Conservation (phyloP, 2,888 invertebrate species). For the Boloria selene region DNA sequence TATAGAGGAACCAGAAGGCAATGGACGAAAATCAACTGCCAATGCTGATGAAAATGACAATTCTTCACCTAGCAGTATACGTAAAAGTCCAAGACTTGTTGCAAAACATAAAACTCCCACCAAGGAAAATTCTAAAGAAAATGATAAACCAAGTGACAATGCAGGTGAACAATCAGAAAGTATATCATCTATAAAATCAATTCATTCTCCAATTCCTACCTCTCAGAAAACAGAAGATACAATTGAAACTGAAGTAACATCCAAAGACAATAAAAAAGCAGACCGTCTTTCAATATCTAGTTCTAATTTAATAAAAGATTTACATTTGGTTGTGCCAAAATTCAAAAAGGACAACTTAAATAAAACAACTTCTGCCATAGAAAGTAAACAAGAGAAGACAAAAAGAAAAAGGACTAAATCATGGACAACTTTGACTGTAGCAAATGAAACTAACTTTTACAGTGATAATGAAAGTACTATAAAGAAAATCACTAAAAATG, state of each 20-base stretch:
- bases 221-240: conserved; percentile 2
- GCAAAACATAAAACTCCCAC: conserved; percentile 44
- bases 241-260: neutral
- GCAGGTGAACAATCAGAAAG: conserved; percentile 1
- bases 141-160: neutral
- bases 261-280: neutral
- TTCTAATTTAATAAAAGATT: conserved; percentile 50
- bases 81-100: conserved; percentile 47
- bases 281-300: conserved; percentile 46
- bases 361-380: conserved; percentile 56
- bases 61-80: conserved; percentile 38
- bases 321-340: conserved; percentile 45
- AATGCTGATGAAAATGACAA: conserved; percentile 33
- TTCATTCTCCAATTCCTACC: neutral
- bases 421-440: conserved; percentile 51
- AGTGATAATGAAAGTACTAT: conserved; percentile 60
- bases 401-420: conserved; percentile 66
- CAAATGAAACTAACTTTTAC: conserved; percentile 48
- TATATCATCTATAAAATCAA: conserved; percentile 11
- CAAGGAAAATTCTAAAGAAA: neutral
- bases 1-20: conserved; percentile 57
- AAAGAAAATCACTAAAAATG: conserved; percentile 45
- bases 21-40: conserved; percentile 40
- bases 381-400: conserved; percentile 44
- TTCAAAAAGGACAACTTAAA: conserved; percentile 47